Evolutionary conservation across 1,140 invertebrate genomes (phyloP), one percentile per base, ranked within the genome.

Genomic region (Drosophila varians): DNA sequence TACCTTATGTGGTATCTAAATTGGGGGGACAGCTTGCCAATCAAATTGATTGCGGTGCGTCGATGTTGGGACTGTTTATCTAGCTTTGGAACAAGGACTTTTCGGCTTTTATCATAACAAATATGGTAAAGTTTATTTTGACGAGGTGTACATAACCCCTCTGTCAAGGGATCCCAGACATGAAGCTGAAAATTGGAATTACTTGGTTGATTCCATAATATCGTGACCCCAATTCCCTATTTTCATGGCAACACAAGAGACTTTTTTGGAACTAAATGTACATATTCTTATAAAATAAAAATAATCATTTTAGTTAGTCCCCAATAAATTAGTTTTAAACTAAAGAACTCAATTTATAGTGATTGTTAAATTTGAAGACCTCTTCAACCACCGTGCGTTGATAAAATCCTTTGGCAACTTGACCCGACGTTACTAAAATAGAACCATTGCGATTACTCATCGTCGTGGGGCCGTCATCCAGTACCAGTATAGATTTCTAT

Each of bases 21-120:
- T 75, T 53, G 75, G 46, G 48, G 61, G 52, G 62, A 84, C 80
- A 84, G 82, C 54, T 87, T 84, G 80, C 80, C 80, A 84, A 84
- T 84, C 80, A 84, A 84, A 53, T 76, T 86, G 82, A 87, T 86
- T 83, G 74, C 42, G 65, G 23, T 47, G 23, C 43, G 48, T 66
- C 56, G 47, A 31, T 43, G 58, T 46, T n/a, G 38, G 26, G 26
- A 38, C 58, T 56, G 38, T 62, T 71, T 77, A 48, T 54, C 47
- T 36, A 54, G 46, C 34, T 26, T 53, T 36, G 40, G 25, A 31
- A 16, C 38, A 36, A 61, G 58, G 54, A 75, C 38, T 28, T 60
- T 65, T 31, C 5, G n/a, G 36, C 36, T 31, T 51, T 65, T 66
- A 66, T 65, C 62, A 60, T 31, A 51, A 76, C 14, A 19, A 36